Evolutionary conservation across 2,888 invertebrate species (phyloP), one percentile per base, ranked within the genome.

Genomic region (Cryptus viduatorius): DNA sequence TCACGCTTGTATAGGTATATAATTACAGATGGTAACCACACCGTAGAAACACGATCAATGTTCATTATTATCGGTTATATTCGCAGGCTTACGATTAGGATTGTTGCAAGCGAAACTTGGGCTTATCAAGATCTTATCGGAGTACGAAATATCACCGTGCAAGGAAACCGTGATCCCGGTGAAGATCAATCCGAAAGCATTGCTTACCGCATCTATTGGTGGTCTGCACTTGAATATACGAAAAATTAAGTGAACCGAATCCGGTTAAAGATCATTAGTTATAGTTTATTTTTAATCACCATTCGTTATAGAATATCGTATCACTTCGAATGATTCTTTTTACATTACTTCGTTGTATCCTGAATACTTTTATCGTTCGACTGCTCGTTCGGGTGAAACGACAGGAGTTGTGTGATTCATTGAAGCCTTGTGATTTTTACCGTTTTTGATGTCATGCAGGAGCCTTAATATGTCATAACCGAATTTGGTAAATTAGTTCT

Each of bases 1-100:
- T 4, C 91, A 90, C n/a, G 37, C 80, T 7, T 94, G 93, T 31
- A 93, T 94, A 8, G 94, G 93, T 93, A 82, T 81, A 12, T 16
- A 56, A 69, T 42, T 42, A 1, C 10, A 19, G 14, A 16, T 12
- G 1, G 37, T 16, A n/a, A 12, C 2, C 16, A 16, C 19, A 56
- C 10, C 3, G 3, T 14, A 29, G 14, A 50, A 69, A 53, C 16
- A 10, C 14, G 37, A 53, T 31, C 8, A 61, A 7, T 24, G 29
- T 53, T 12, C 31, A n/a, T 12, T 50, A 37, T 12, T 16, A 56
- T 46, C 14, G 37, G 0, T 79, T 37, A 8, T 16, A 8, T 53
- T 83, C 86, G 5, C 42, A 93, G 92, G 92, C 16, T 77, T 88
- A 76, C 88, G 93, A 64, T 84, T 92, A 16, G 93, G 90, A 67